Evolutionary conservation across 2,888 invertebrate species (phyloP), one percentile per base, ranked within the genome.

Genomic region (Strigamia transsilvanica): DNA sequence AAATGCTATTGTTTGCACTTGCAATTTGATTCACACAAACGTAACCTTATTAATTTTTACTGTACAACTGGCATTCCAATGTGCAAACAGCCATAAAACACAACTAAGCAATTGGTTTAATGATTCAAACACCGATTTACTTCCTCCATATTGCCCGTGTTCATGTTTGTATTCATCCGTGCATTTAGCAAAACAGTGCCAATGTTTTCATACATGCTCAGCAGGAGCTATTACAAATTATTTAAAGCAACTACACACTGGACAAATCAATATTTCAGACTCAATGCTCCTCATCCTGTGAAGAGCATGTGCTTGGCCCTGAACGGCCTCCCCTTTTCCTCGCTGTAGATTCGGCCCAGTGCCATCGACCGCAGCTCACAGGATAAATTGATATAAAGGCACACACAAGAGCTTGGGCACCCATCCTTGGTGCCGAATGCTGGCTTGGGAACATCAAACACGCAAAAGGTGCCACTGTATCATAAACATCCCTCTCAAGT

Each of bases 111-210:
- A 46, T 46, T n/a, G 46, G 13, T 46, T 13, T 46, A 46, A 46
- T 46, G 46, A 46, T 13, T 46, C 46, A 46, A 46, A 46, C 46
- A 46, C 15, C 46, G 46, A 46, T 46, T 46, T 46, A 46, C 13
- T n/a, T 46, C n/a, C 46, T n/a, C 46, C n/a, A 13, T 46, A 10
- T 46, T 46, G 46, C 46, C 1, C 46, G 5, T n/a, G 46, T 13
- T 46, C 46, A 46, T 46, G 46, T 46, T 46, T 46, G 46, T 46
- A 46, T 46, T 46, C 46, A 46, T 46, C 46, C 46, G 46, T 46
- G 46, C n/a, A 46, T 46, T 46, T 46, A 46, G 46, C 46, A 46
- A 46, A 46, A 46, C 46, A 46, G 46, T 46, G 46, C 46, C 46
- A 46, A 46, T 46, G 46, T 46, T 46, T 46, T 46, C 46, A 46